Evolutionary conservation across 2,113 vertebrate species (phyloP), one percentile per base, ranked within the genome.

Genomic region (Orientallactaga bullata): DNA sequence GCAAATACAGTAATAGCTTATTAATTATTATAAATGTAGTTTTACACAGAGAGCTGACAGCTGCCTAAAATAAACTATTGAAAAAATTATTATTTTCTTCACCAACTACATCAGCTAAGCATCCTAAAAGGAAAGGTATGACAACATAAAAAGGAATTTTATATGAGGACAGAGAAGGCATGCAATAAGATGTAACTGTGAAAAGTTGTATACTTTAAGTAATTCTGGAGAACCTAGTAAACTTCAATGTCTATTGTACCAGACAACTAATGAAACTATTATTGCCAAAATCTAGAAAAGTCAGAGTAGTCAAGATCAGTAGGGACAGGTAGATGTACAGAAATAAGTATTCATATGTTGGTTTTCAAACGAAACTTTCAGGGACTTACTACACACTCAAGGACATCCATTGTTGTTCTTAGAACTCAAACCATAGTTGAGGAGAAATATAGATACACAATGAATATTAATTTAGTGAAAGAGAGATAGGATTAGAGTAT

Each of bases 391-490:
- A 13, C 3, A 51, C 28, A 58, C n/a, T 80, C n/a, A 84, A 84
- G 24, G 60, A 74, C 28, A 84, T 7, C 4, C 30, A 24, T 21
- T 73, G 3, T 37, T 77, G 28, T 32, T 26, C 4, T 61, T 69
- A 51, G 39, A 77, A 16, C 61, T 76, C 68, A 83, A 63, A 35
- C 78, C 88, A 65, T 92, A 58, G 26, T 81, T 37, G 17, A 95
- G 42, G 39, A 65, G 58, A 84, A 15, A 35, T 6, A 20, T 47
- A 39, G 51, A 42, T 32, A 51, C 61, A 65, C 4, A 37, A 7
- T n/a, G 35, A 72, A 35, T 23, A 85, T 42, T 78, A 82, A 83
- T 20, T 78, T 39, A 72, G 20, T 32, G 42, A 68, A 39, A 47
- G 63, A 71, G 17, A n/a, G 12, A n/a, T 21, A 32, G 6, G 11